Percentiles rank a stretch among this genome's conserved stretches.
phyloP scores from a whole-genome alignment of 2,888 invertebrate species.

The Cantharis rustica region DNA sequence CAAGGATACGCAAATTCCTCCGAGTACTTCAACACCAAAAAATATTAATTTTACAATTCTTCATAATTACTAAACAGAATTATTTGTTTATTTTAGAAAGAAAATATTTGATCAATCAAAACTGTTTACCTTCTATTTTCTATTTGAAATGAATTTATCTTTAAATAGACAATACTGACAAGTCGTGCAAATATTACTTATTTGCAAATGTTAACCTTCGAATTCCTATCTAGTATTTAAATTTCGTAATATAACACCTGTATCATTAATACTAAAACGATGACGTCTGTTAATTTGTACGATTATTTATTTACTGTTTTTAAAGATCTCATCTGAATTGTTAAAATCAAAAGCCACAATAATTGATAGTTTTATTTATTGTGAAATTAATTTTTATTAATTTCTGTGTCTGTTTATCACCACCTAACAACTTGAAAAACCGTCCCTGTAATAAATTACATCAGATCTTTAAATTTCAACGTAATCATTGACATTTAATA shows the following conservation, averaged over 20 bases:
- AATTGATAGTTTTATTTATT: background rate
- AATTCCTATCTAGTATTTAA: slow-evolving; percentile 12
- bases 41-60: background rate
- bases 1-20: background rate
- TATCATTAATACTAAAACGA: slow-evolving; percentile 2
- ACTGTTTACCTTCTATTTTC: background rate
- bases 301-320: background rate
- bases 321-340: background rate
- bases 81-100: background rate
- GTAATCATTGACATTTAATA: background rate
- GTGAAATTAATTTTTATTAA: background rate
- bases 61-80: background rate
- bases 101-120: background rate
- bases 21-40: background rate
- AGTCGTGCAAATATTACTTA: slow-evolving; percentile 10
- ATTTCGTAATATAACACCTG: slow-evolving; percentile 19
- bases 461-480: background rate
- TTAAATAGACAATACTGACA: slow-evolving; percentile 9
- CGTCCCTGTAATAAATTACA: background rate
- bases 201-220: slow-evolving; percentile 18
- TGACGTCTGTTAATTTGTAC: background rate
- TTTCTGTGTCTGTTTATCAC: background rate
- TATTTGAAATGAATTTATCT: background rate
- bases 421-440: background rate
- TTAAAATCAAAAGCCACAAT: background rate